These are phyloP conservation scores for Tenthredo mesomela DNA, from an alignment of 2,888 invertebrate species.

Conservation along the genomic window DNA sequence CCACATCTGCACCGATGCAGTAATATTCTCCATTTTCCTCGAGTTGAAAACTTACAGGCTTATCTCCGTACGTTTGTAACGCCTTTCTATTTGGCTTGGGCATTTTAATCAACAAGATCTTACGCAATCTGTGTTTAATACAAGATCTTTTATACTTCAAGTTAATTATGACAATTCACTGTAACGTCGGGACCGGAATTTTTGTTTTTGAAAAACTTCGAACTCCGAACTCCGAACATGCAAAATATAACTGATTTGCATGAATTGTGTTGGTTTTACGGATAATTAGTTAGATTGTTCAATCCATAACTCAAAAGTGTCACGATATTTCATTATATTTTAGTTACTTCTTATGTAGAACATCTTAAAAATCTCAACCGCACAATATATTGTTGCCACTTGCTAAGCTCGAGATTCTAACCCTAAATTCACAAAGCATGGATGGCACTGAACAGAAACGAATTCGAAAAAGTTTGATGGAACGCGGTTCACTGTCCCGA, in stretches of 20 bases:
- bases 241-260: neutral
- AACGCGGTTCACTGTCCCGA: neutral
- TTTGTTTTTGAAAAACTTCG: conserved; percentile 5
- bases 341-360: neutral
- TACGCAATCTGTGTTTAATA: neutral
- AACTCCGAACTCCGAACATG: neutral
- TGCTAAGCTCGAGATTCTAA: conserved; percentile 6
- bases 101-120: neutral
- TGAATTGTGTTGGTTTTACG: neutral
- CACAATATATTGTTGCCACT: neutral
- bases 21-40: conserved; percentile 98
- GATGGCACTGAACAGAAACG: neutral
- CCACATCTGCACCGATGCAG: conserved; percentile 99
- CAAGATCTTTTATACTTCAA: neutral
- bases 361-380: neutral
- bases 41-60: conserved; percentile 97
- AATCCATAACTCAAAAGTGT: neutral
- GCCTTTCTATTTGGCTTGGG: conserved; percentile 82
- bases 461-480: neutral
- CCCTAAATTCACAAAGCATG: conserved; percentile 5
- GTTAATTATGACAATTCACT: neutral
- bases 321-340: neutral
- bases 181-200: neutral
- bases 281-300: neutral
- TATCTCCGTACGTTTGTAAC: conserved; percentile 96